These are phyloP conservation scores for Phrynocephalus guinanensis DNA, from an alignment of 2,797 vertebrate species.

Conservation along the genomic window DNA sequence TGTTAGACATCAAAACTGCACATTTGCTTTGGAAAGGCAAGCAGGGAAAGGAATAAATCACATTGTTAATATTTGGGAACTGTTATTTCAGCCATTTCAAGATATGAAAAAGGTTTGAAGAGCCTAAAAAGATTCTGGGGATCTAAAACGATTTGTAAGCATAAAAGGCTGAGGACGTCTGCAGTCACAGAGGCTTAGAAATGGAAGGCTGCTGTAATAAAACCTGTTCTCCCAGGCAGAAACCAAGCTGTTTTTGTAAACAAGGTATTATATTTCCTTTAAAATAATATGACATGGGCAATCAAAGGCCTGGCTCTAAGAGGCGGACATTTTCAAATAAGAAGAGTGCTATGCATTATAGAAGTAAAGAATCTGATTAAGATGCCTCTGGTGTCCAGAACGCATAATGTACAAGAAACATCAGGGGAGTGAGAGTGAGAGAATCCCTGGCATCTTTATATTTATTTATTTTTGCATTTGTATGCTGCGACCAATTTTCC, in stretches of 20 bases:
- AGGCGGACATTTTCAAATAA: not conserved
- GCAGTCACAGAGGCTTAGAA: not conserved
- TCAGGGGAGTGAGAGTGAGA: no score
- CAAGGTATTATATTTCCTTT: not conserved
- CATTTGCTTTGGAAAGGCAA: not conserved
- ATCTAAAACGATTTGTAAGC: not conserved
- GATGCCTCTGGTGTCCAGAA: not conserved
- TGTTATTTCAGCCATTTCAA: not conserved
- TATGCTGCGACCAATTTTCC: no score
- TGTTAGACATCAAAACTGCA: not conserved
- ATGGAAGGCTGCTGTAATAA: not conserved
- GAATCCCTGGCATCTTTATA: no score
- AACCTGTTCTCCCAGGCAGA: constrained; percentile 32
- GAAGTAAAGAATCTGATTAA: no score
- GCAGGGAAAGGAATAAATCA: not conserved
- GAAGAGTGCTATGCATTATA: not conserved
- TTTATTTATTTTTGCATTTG: no score
- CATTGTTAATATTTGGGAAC: not conserved
- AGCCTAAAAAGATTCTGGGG: not conserved
- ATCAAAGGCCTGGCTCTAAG: not conserved
- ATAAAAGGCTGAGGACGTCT: not conserved
- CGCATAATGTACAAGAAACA: no score
- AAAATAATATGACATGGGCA: not conserved
- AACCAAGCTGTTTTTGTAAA: constrained; percentile 27
- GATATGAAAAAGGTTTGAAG: not conserved